Conservation (phyloP, 2,888 invertebrate genomes). For the Allygus modestus region DNA sequence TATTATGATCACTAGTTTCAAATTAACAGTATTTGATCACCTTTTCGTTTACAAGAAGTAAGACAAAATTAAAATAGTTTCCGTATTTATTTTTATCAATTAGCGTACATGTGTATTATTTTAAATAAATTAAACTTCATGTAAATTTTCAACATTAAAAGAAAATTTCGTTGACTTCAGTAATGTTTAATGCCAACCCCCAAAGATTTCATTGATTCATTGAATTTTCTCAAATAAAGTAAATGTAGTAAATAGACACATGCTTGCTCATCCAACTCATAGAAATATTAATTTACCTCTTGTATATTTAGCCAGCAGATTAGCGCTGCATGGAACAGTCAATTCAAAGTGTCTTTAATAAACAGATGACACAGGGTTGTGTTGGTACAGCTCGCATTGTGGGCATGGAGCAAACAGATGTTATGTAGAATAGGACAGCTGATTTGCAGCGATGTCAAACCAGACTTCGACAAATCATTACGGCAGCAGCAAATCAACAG, state of each 20-base stretch:
- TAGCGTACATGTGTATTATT: too few species aligned
- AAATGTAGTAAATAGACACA: too few species aligned
- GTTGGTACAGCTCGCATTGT: not conserved
- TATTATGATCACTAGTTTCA: not conserved
- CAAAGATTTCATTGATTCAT: too few species aligned
- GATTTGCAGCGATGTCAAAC: conserved; percentile 26
- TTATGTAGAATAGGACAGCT: conserved; percentile 33
- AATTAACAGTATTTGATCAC: too few species aligned
- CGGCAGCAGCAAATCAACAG: conserved; percentile 8
- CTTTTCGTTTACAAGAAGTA: too few species aligned
- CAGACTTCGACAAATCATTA: conserved; percentile 39
- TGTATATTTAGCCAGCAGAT: not conserved
- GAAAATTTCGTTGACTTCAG: too few species aligned
- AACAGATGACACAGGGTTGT: conserved; percentile 4
- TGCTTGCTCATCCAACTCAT: not conserved
- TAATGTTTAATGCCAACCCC: too few species aligned
- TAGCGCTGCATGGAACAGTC: not conserved
- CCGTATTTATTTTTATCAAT: not conserved
- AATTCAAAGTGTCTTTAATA: conserved; percentile 18
- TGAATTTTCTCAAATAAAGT: too few species aligned
- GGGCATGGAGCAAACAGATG: conserved; percentile 17
- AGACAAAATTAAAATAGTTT: not conserved
- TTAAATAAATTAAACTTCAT: too few species aligned
- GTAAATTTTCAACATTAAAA: too few species aligned
- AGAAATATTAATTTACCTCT: not conserved